A percentile compares a stretch with the other conserved stretches of the same genome.
phyloP scores from a whole-genome alignment of 2,113 vertebrate genomes.

The Elachura formosa region DNA sequence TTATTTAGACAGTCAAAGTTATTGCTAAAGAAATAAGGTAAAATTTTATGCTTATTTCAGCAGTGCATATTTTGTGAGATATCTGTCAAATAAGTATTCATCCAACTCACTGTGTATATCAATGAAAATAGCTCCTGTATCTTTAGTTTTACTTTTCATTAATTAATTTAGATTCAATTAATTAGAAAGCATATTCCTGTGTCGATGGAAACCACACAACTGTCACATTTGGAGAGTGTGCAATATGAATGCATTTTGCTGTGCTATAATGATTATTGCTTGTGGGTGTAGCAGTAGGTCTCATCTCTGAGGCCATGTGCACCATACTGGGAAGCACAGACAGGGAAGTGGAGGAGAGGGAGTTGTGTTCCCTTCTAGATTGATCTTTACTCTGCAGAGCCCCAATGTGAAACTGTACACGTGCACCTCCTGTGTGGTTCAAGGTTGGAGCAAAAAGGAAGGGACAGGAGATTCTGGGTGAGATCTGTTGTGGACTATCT shows the following conservation, averaged over 20 bases:
- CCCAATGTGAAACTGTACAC: not conserved
- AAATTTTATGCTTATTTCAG: not conserved
- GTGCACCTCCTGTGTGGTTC: not conserved
- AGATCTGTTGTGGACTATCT: not conserved
- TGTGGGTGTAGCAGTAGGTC: not conserved
- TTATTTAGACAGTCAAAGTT: not conserved
- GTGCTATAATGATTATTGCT: not conserved
- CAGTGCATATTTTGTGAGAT: not conserved
- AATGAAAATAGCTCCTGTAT: not conserved
- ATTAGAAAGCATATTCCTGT: not conserved
- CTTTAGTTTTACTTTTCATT: not conserved
- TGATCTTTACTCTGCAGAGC: not conserved
- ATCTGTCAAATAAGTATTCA: not conserved
- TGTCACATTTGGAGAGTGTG: not conserved
- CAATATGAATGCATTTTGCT: not conserved
- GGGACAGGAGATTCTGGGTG: not conserved
- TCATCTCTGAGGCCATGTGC: not conserved
- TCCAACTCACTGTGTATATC: not conserved
- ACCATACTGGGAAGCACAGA: fast-evolving
- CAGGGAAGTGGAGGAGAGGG: not conserved
- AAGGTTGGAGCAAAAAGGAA: not conserved
- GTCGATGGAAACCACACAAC: not conserved
- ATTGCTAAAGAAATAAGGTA: not conserved
- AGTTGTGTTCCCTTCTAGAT: not conserved
- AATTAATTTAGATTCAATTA: not conserved